Base-by-base conservation (phyloP, 2,888 invertebrate species). In the Allygus modestus region DNA sequence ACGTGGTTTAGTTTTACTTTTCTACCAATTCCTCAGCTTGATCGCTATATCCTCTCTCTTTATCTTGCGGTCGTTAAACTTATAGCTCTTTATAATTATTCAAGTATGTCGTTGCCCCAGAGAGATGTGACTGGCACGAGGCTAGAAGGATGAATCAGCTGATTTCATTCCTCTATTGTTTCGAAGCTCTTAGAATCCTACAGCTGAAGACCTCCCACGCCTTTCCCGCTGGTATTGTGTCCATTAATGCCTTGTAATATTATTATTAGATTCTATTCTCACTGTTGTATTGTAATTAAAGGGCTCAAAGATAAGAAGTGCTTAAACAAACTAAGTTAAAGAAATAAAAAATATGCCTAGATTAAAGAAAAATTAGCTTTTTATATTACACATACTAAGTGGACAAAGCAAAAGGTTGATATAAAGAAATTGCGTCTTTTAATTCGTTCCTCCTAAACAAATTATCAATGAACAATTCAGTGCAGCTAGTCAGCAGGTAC, bases 121-220 rank as follows among this genome's bases (percentile, higher is more conserved):
- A 17, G n/a, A 7, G 11, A 46, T 17, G n/a, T 46, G 46, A 54
- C 20, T 54, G 54, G 20, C 54, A 54, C 54, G 20, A 1, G 54
- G 20, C 54, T 23, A 15, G 54, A 5, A 23, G 54, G 23, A 65
- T 65, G 65, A 65, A 28, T 65, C 65, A 65, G 65, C 65, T 65
- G 65, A 28, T 65, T 65, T 12, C 31, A 28, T 65, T 65, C 65
- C 31, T 31, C 65, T 65, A 65, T 65, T 65, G 65, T 65, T 15
- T 65, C 28, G 65, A 15, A 65, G 65, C 65, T 65, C 65, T 65
- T 15, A 31, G 65, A 12, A 15, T 17, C 1, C 20, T 65, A 15
- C 65, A 15, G 20, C 65, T 65, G 28, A 65, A 28, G 28, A 28
- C 65, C 65, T 28, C 65, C 65, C 65, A 65, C 65, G 65, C 58